Evolutionary conservation across 2,797 vertebrate genomes (phyloP).

Genomic region (Macroramphosus scolopax): DNA sequence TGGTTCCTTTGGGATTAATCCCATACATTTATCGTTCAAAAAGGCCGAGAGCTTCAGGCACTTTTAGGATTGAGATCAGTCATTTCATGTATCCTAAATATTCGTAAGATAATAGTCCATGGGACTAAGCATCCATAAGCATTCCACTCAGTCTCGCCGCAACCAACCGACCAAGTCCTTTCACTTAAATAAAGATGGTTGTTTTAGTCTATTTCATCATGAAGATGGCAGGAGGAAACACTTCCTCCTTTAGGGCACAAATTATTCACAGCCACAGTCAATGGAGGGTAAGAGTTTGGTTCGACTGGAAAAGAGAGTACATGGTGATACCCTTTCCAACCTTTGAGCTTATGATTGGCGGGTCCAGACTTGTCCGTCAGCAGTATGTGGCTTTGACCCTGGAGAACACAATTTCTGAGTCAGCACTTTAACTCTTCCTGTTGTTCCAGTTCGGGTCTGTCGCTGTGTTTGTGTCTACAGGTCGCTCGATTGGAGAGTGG

Average conservation of each 20-base stretch:
- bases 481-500: slow-evolving; percentile 88
- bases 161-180: slow-evolving; percentile 44
- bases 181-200: slow-evolving; percentile 51
- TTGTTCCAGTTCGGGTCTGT: slow-evolving; percentile 91
- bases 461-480: slow-evolving; percentile 81
- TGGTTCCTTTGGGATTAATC: slow-evolving; percentile 61
- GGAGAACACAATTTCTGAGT: slow-evolving; percentile 41
- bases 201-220: slow-evolving; percentile 19
- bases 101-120: slow-evolving; percentile 73
- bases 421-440: slow-evolving; percentile 83
- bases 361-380: slow-evolving; percentile 58
- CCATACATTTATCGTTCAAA: slow-evolving; percentile 64
- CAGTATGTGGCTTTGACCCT: slow-evolving; percentile 67
- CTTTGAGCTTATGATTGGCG: slow-evolving; percentile 59
- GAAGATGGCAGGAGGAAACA: slow-evolving; percentile 32
- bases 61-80: slow-evolving; percentile 75
- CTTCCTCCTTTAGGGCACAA: slow-evolving; percentile 35
- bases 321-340: slow-evolving; percentile 57
- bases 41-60: slow-evolving; percentile 78
- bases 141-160: slow-evolving; percentile 51
- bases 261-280: slow-evolving; percentile 40
- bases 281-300: slow-evolving; percentile 22
- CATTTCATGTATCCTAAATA: slow-evolving; percentile 59
- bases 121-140: slow-evolving; percentile 75
- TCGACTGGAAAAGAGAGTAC: slow-evolving; percentile 64